Conservation (phyloP, 2,797 vertebrate genomes). For the Ficedula albicollis region DNA sequence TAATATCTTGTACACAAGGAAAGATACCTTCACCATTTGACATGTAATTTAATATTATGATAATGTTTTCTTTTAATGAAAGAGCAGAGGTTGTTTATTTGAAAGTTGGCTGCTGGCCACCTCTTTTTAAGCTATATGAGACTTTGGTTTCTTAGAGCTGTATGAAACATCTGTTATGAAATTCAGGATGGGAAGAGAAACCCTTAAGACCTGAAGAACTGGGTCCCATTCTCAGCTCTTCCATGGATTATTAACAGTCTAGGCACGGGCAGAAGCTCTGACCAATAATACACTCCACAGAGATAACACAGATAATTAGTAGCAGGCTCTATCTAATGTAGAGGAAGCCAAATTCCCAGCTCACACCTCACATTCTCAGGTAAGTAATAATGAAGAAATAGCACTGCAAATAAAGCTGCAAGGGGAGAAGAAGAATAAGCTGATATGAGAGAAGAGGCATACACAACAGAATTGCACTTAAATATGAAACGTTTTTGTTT, state of each 20-base stretch:
- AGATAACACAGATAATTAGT: background rate
- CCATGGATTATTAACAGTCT: background rate
- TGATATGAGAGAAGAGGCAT: background rate
- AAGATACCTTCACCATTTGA: conserved; percentile 48
- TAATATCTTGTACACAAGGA: conserved; percentile 10
- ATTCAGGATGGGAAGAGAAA: background rate
- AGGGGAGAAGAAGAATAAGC: background rate
- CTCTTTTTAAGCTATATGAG: conserved; percentile 8
- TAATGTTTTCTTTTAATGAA: conserved; percentile 66
- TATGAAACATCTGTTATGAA: conserved; percentile 7
- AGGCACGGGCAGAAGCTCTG: background rate
- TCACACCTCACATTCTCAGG: background rate
- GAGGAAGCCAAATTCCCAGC: background rate
- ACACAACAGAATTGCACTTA: background rate
- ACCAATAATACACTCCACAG: background rate
- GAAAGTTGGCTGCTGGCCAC: conserved; percentile 39
- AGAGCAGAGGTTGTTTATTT: conserved; percentile 48
- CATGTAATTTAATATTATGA: conserved; percentile 56
- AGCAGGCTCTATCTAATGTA: background rate
- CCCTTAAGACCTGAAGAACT: background rate
- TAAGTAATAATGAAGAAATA: background rate
- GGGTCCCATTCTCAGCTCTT: background rate
- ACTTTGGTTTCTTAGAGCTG: background rate
- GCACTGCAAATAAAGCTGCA: background rate
- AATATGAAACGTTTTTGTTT: background rate